Evolutionary conservation across 2,888 invertebrate genomes (phyloP).

Genomic region (Lithophane semibrunnea): DNA sequence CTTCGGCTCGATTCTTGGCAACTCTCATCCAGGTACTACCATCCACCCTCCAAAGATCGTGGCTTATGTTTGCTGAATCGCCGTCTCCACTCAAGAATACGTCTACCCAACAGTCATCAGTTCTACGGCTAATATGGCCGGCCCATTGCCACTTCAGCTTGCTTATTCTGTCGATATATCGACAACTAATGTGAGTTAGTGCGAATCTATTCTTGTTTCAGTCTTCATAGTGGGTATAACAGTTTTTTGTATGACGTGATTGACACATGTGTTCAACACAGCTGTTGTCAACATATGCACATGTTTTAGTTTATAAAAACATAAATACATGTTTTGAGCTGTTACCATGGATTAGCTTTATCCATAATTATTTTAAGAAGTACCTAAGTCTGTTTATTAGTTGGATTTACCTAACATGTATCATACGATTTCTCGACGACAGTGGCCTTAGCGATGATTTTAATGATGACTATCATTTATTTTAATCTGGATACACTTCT

Average conservation of each 20-base stretch:
- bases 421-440: not conserved
- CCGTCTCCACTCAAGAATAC: not conserved
- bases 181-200: not conserved
- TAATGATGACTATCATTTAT: not conserved
- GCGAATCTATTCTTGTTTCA: constrained; percentile 11
- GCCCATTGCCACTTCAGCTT: not conserved
- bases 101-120: not conserved
- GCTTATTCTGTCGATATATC: not conserved
- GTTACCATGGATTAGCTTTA: not conserved
- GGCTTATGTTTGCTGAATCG: not conserved
- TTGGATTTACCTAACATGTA: not conserved
- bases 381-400: not conserved
- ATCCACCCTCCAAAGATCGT: not conserved
- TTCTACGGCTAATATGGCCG: not conserved
- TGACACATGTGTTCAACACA: constrained; percentile 1
- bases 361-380: not conserved
- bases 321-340: not conserved
- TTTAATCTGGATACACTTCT: not conserved
- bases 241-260: constrained; percentile 14
- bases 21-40: not conserved
- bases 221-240: not conserved
- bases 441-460: not conserved
- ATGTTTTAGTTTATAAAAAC: not conserved
- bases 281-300: not conserved
- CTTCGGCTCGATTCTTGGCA: not conserved